phyloP scores from a whole-genome alignment of 2,888 invertebrate species.

The Erynnis tages region DNA sequence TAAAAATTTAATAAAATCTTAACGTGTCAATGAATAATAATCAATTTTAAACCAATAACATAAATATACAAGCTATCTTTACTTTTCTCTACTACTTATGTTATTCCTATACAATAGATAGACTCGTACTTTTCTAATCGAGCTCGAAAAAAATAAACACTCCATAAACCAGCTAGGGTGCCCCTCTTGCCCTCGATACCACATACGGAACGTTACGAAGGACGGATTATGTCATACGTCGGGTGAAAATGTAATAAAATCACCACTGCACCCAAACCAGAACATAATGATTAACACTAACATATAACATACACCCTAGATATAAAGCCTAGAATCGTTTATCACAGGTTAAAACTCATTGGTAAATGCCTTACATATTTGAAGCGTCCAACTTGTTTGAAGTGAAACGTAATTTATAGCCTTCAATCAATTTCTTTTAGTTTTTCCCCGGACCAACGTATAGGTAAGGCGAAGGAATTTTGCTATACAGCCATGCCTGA shows the following conservation, averaged over 20 bases:
- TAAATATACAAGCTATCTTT: no score
- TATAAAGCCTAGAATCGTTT: not conserved
- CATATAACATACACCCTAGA: not conserved
- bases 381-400: constrained; percentile 21
- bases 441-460: constrained; percentile 20
- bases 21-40: no score
- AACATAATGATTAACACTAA: not conserved
- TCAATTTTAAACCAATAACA: no score
- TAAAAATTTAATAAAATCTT: no score
- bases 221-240: constrained; percentile 22
- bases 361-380: constrained; percentile 25
- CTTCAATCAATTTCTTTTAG: constrained; percentile 21
- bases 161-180: not conserved
- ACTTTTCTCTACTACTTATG: no score
- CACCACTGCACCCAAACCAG: constrained; percentile 21
- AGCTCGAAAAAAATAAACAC: no score
- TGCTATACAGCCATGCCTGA: not conserved
- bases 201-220: constrained; percentile 11
- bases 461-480: constrained; percentile 19
- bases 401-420: constrained; percentile 17
- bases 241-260: constrained; percentile 27
- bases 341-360: not conserved
- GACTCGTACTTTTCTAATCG: no score
- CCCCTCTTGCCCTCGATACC: constrained; percentile 4
- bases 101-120: no score